Conservation (phyloP, 2,113 vertebrate genomes). For the Trichechus manatus region DNA sequence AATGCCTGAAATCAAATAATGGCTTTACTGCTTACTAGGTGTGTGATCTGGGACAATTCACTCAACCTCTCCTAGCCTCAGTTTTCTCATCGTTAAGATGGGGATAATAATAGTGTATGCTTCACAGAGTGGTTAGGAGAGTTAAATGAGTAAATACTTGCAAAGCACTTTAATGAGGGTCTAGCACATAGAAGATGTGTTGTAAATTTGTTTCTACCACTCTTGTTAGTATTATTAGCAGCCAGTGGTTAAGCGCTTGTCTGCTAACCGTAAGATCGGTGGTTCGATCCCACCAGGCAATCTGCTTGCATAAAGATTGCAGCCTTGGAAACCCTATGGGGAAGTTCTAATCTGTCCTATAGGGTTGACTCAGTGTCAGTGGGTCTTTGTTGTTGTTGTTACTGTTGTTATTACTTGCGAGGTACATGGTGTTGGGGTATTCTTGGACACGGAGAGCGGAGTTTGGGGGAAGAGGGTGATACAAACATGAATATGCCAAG, state of each 20-base stretch:
- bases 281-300: too few relatives aligned
- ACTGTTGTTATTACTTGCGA: rapidly evolving
- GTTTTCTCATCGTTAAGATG: neutral
- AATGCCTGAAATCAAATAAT: neutral
- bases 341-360: too few relatives aligned
- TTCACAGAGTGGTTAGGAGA: rapidly evolving
- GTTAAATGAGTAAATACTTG: rapidly evolving
- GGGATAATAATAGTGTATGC: rapidly evolving
- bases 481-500: rapidly evolving
- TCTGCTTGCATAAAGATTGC: too few relatives aligned
- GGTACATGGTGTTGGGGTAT: rapidly evolving
- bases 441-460: neutral
- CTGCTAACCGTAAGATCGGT: too few relatives aligned
- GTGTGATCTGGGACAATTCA: rapidly evolving
- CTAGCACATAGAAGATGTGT: neutral
- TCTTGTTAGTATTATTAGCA: neutral
- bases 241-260: too few relatives aligned
- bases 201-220: rapidly evolving
- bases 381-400: too few relatives aligned
- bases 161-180: rapidly evolving
- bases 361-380: too few relatives aligned
- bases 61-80: rapidly evolving
- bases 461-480: rapidly evolving
- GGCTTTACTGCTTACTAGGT: rapidly evolving
- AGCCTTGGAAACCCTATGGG: too few relatives aligned